A percentile compares a stretch with the other conserved stretches of the same genome.
Conservation (phyloP, 1,140 invertebrate genomes). For the Drosophila watanabei region DNA sequence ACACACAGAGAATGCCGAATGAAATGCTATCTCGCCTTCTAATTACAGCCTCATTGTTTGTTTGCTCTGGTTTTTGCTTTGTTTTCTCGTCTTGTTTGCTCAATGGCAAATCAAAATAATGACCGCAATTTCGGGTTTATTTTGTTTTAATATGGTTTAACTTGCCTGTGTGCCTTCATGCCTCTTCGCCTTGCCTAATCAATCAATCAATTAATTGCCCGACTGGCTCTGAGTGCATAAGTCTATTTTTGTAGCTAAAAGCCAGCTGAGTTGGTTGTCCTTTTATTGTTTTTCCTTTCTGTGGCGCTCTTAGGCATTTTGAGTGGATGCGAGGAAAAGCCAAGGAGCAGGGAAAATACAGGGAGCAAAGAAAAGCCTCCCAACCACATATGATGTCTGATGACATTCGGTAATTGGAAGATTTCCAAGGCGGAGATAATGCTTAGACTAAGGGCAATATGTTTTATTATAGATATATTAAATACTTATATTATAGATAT, state of each 20-base stretch:
- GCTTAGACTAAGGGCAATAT: background rate
- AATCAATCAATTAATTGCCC: slow-evolving; percentile 61
- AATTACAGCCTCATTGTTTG: slow-evolving; percentile 38
- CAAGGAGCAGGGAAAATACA: background rate
- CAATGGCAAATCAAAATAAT: slow-evolving; percentile 60
- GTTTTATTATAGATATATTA: background rate
- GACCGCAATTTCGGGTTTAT: slow-evolving; percentile 48
- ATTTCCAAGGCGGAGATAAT: background rate
- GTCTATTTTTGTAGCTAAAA: slow-evolving; percentile 60
- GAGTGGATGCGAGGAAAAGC: slow-evolving; percentile 2
- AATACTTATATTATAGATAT: background rate
- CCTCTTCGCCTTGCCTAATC: slow-evolving; percentile 46
- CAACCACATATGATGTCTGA: slow-evolving; percentile 16
- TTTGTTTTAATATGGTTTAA: slow-evolving; percentile 43
- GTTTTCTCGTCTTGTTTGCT: slow-evolving; percentile 24
- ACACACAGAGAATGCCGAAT: slow-evolving; percentile 28
- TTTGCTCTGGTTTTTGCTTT: slow-evolving; percentile 29
- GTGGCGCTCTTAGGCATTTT: slow-evolving; percentile 26
- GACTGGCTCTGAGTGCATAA: slow-evolving; percentile 50
- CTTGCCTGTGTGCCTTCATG: slow-evolving; percentile 22
- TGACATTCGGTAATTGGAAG: slow-evolving; percentile 1
- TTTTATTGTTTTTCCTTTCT: slow-evolving; percentile 20
- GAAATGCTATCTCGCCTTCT: slow-evolving; percentile 31
- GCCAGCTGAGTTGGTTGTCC: slow-evolving; percentile 35
- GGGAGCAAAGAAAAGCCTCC: background rate